Evolutionary conservation across 2,797 vertebrate species (phyloP), one percentile per base, ranked within the genome.

Genomic region (Epinephelus malabaricus): DNA sequence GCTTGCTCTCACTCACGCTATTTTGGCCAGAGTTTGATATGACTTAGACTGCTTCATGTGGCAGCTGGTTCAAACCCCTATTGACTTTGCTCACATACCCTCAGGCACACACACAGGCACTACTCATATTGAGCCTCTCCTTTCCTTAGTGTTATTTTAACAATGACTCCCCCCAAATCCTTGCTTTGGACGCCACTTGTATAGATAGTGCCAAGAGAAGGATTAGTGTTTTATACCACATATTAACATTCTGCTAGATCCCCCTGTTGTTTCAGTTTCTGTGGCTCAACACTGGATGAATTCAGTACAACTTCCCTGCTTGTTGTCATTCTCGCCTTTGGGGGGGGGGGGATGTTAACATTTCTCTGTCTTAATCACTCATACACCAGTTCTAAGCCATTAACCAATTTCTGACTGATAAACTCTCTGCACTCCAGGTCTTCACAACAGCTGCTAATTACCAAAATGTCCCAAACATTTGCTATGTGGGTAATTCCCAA

Each of bases 141-240:
- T 91, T 86, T 82, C 83, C 87, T 76, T 85, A 64, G 80, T 92
- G 93, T 94, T 94, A 92, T 95, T 95, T 90, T 91, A 95, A 95
- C 93, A 91, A 89, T 92, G 85, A 72, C 70, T 54, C 77, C 83
- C 74, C 75, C 81, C 77, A 78, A 63, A 27, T 84, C 86, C 80
- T 85, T 84, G 79, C 75, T 86, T 76, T 76, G 79, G 76, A 81
- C 60, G 43, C 59, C 46, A 60, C 81, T 78, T 78, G 78, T 90
- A 85, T 82, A 76, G 91, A 79, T 88, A 60, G 21, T 89, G 92
- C 93, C 92, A 94, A 83, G 70, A 90, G 83, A 75, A 86, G 86
- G 94, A 94, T 95, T 95, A 95, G 93, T 92, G 88, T 94, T 95
- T 93, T 89, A 92, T 94, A 92, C 94, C 90, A 94, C 94, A 30